These are phyloP conservation scores for Psilanteris sp. DNA, from an alignment of 1,140 invertebrate genomes.

Conservation along the genomic window DNA sequence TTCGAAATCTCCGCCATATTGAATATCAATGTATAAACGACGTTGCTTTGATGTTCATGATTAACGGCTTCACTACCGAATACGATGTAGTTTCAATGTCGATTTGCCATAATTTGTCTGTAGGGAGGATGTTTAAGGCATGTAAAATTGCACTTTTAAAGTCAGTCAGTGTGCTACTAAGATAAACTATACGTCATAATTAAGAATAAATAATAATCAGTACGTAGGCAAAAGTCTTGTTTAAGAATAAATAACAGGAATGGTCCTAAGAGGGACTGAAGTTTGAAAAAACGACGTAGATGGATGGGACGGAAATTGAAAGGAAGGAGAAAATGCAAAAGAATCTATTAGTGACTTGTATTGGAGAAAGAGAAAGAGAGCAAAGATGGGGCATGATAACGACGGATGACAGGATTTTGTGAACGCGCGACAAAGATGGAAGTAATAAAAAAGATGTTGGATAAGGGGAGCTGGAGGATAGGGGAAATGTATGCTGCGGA, in stretches of 20 bases:
- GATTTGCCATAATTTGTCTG: no score
- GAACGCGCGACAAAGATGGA: conserved; percentile 26
- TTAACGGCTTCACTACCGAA: no score
- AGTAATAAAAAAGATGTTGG: conserved; percentile 38
- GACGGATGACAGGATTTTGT: conserved; percentile 3
- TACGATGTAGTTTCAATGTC: no score
- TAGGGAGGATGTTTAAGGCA: no score
- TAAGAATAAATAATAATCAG: conserved; percentile 29
- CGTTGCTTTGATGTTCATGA: no score
- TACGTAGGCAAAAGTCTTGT: conserved; percentile 20
- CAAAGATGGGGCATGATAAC: background rate
- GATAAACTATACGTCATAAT: no score
- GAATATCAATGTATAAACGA: no score
- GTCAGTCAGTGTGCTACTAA: no score
- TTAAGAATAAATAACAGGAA: conserved; percentile 28
- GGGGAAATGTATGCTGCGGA: conserved; percentile 55
- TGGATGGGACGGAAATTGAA: conserved; percentile 55
- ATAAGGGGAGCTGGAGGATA: conserved; percentile 45
- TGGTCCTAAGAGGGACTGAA: conserved; percentile 32
- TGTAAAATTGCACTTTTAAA: no score
- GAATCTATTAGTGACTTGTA: conserved; percentile 44
- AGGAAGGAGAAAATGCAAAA: conserved; percentile 59
- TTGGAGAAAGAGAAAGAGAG: conserved; percentile 2
- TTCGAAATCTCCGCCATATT: no score
- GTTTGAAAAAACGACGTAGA: conserved; percentile 40